Evolutionary conservation across 2,888 invertebrate genomes (phyloP).

Genomic region (Ichneumoninae sp.): DNA sequence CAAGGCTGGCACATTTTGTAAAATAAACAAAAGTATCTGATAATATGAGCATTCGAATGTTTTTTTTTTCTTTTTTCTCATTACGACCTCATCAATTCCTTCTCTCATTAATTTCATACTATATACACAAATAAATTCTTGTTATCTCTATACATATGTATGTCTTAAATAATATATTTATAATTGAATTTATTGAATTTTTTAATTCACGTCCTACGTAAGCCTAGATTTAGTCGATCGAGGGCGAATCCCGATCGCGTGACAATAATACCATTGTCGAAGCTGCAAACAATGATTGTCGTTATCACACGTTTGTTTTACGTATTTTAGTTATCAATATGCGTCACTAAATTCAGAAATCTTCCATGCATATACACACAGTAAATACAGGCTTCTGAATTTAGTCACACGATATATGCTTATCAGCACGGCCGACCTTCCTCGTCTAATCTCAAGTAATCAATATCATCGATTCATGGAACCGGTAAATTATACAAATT

Average conservation of each 20-base stretch:
- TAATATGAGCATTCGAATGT: slow-evolving; percentile 24
- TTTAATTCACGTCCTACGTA: not conserved
- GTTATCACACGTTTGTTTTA: slow-evolving; percentile 52
- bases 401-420: not conserved
- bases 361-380: not conserved
- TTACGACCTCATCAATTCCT: slow-evolving; percentile 14
- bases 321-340: not conserved
- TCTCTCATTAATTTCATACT: slow-evolving; percentile 26
- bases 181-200: slow-evolving; percentile 40
- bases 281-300: slow-evolving; percentile 52
- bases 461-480: not conserved
- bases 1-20: slow-evolving; percentile 66
- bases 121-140: slow-evolving; percentile 59
- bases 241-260: slow-evolving; percentile 29
- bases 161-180: slow-evolving; percentile 41
- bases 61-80: slow-evolving; percentile 27
- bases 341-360: not conserved
- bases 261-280: slow-evolving; percentile 37
- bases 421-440: not conserved
- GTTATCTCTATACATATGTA: slow-evolving; percentile 18
- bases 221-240: slow-evolving; percentile 21
- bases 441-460: not conserved
- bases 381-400: not conserved
- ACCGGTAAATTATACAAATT: not conserved
- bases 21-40: slow-evolving; percentile 62